Conservation (phyloP, 2,113 vertebrate species). For the Larimichthys crocea region DNA sequence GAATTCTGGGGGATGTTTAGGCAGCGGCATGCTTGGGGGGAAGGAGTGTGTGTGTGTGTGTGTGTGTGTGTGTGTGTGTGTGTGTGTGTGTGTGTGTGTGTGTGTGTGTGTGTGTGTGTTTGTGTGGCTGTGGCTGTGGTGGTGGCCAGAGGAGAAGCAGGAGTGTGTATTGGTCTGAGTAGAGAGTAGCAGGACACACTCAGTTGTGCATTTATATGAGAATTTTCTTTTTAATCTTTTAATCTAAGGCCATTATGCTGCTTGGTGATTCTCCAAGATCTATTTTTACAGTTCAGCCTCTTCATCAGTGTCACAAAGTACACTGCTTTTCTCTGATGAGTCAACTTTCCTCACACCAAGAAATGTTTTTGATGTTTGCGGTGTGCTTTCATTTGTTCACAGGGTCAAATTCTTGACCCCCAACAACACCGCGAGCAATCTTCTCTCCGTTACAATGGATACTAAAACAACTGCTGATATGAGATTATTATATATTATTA, state of each 20-base stretch:
- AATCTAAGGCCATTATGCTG: constrained; percentile 45
- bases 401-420: neutral
- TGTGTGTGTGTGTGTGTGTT: constrained; percentile 48
- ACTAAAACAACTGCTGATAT: neutral
- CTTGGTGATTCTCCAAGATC: constrained; percentile 17
- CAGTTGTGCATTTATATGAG: constrained; percentile 46
- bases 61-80: constrained; percentile 47
- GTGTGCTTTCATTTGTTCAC: constrained; percentile 8
- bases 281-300: constrained; percentile 29
- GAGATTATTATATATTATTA: neutral
- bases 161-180: constrained; percentile 31
- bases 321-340: constrained; percentile 21
- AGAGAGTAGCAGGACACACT: constrained; percentile 46
- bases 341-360: constrained; percentile 21
- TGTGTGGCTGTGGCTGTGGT: constrained; percentile 32
- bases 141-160: constrained; percentile 30
- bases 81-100: constrained; percentile 36
- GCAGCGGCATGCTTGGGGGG: constrained; percentile 72
- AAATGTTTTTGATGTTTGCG: neutral
- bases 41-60: constrained; percentile 76
- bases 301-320: constrained; percentile 25
- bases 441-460: neutral
- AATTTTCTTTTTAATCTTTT: constrained; percentile 58
- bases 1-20: constrained; percentile 86
- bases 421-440: neutral